Base-by-base conservation (phyloP, 2,797 vertebrate species). In the Dicrostonyx torquatus region DNA sequence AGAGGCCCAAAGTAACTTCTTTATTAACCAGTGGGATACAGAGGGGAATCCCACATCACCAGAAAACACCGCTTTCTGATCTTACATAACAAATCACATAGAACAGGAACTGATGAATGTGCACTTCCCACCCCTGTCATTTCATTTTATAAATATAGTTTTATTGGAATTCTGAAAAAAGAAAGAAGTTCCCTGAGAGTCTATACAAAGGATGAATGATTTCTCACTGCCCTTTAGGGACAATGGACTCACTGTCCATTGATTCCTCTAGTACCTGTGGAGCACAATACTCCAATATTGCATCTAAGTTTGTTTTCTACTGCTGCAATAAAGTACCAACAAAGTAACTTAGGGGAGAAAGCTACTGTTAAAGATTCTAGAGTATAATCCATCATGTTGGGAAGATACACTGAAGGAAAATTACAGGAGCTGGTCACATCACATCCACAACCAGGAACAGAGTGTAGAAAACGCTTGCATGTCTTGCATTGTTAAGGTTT, bases 71-170 rank as follows among this genome's bases (percentile, higher is more conserved):
- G 73, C 31, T 79, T 82, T 72, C 64, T 87, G 83, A 79, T 48
- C 37, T 78, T 83, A 70, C 45, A 83, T 17, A 85, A 58, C 50
- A 76, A 58, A 40, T 72, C 11, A 29, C 64, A 58, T 66, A 80
- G 79, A 60, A 64, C 5, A 50, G n/a, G 40, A 79, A 68, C 12
- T 37, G 31, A 7, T 66, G 62, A 62, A 43, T 8, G 6, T 50
- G 31, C 22, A 43, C 78, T 66, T 10, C 43, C 17, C 29, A 34
- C 40, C 18, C 17, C 17, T 34, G 3, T 20, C 26, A 20, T 18
- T 31, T 93, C 40, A 85, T 37, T 86, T 78, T 58, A 14, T 58
- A 68, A 85, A 80, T 85, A 77, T 84, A 83, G 60, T 72, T 92
- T 93, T 91, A 77, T 73, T 86, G 64, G 29, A 76, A 89, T 40